Evolutionary conservation across 1,140 invertebrate species (phyloP).

Genomic region (Cotesia glomerata): DNA sequence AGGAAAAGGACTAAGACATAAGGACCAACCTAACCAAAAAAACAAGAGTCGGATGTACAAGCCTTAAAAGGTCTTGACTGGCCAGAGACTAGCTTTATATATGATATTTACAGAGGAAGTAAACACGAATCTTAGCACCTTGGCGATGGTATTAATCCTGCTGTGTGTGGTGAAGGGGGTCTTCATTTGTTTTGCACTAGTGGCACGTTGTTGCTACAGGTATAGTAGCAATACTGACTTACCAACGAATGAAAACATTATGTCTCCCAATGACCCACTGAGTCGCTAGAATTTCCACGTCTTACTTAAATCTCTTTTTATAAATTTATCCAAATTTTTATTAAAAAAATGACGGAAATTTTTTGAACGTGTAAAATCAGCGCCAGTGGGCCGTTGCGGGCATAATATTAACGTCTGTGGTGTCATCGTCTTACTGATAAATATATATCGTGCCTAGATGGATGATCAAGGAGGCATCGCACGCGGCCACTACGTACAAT

Average conservation of each 20-base stretch:
- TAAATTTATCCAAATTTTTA: no score
- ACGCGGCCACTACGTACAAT: constrained; percentile 50
- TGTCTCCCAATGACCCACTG: neutral
- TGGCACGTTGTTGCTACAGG: constrained; percentile 97
- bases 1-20: no score
- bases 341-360: no score
- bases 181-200: constrained; percentile 92
- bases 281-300: neutral
- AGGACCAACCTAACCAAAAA: no score
- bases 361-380: no score
- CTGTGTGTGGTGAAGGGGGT: constrained; percentile 89
- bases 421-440: constrained; percentile 49
- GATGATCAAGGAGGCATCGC: constrained; percentile 59
- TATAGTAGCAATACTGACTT: constrained; percentile 67
- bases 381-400: constrained; percentile 32
- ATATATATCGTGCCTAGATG: constrained; percentile 56
- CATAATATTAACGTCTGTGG: constrained; percentile 49
- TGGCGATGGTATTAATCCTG: constrained; percentile 89
- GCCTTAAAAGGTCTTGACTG: neutral
- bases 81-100: constrained; percentile 18
- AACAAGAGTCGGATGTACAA: neutral
- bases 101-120: constrained; percentile 68
- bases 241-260: neutral
- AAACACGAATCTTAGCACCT: constrained; percentile 83
- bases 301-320: no score